Percentiles rank a stretch among this genome's conserved stretches.
These are phyloP conservation scores for Tragelaphus imberbis DNA, from an alignment of 2,113 vertebrate species.

Conservation along the genomic window DNA sequence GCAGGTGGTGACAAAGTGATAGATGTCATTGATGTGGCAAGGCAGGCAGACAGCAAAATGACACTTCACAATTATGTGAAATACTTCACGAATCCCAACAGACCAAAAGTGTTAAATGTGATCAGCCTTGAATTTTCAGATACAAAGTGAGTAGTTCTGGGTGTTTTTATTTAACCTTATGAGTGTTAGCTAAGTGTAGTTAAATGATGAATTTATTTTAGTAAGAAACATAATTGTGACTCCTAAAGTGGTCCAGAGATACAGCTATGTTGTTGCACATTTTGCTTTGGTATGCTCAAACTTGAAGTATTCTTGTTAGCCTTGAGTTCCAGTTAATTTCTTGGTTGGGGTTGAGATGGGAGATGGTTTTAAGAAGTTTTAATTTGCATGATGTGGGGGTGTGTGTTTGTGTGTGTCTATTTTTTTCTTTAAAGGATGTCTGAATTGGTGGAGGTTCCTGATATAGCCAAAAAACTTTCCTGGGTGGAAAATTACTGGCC, in stretches of 20 bases:
- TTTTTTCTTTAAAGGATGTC: conserved; percentile 88
- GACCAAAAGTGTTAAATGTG: conserved; percentile 98
- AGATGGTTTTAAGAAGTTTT: conserved; percentile 30
- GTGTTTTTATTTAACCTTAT: conserved; percentile 39
- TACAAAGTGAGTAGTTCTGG: conserved; percentile 89
- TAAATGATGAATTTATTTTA: conserved; percentile 34
- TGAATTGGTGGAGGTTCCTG: conserved; percentile 94
- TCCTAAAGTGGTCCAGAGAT: background rate
- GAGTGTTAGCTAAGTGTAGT: conserved; percentile 15
- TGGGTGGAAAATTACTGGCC: conserved; percentile 99
- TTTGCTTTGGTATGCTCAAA: conserved; percentile 24
- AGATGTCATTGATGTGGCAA: conserved; percentile 98
- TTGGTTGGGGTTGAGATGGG: conserved; percentile 31
- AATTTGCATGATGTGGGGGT: background rate
- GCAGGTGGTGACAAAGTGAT: conserved; percentile 96
- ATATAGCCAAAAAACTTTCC: conserved; percentile 96
- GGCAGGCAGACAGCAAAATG: conserved; percentile 99
- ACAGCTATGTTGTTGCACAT: background rate
- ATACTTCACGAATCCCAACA: conserved; percentile 91
- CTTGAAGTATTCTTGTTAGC: conserved; percentile 32
- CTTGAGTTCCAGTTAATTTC: conserved; percentile 34
- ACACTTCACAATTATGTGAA: conserved; percentile 95
- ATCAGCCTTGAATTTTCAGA: conserved; percentile 99
- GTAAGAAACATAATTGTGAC: conserved; percentile 6
- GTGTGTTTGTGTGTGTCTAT: background rate